Percentiles rank a stretch among this genome's conserved stretches.
Conservation (phyloP, 1,140 invertebrate species). For the Penaeus indicus region DNA sequence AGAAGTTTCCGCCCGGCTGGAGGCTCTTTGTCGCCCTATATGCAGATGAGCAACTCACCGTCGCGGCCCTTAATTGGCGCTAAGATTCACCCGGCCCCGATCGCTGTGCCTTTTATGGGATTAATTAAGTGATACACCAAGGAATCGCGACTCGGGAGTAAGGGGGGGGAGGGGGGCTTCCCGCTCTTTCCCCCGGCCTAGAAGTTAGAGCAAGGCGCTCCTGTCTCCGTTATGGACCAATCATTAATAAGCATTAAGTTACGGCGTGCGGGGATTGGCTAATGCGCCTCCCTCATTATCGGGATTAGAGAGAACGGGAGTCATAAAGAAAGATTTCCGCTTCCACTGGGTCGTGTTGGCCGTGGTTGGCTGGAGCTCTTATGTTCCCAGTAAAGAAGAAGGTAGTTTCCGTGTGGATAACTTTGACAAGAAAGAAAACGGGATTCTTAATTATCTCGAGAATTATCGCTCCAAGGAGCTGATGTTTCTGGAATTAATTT, state of each 20-base stretch:
- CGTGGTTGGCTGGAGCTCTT: conserved; percentile 39
- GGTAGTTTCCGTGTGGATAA: conserved; percentile 56
- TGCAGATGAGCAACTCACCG: too few relatives aligned
- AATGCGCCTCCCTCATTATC: conserved; percentile 61
- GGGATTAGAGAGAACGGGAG: conserved; percentile 57
- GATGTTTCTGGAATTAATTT: neutral
- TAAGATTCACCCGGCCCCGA: too few relatives aligned
- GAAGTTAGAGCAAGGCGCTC: too few relatives aligned
- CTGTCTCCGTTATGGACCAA: conserved; percentile 50
- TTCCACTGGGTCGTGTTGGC: conserved; percentile 29
- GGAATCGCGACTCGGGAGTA: too few relatives aligned
- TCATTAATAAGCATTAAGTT: conserved; percentile 62
- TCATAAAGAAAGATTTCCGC: conserved; percentile 60
- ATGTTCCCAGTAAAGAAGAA: conserved; percentile 49
- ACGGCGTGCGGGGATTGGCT: conserved; percentile 56
- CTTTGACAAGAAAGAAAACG: conserved; percentile 46
- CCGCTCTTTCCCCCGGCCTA: neutral
- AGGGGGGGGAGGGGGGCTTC: neutral
- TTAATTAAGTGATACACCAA: too few relatives aligned
- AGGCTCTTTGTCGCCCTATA: too few relatives aligned
- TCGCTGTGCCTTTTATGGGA: too few relatives aligned
- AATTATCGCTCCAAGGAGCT: neutral
- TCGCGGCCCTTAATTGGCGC: too few relatives aligned
- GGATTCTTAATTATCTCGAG: conserved; percentile 20
- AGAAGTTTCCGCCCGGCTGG: too few relatives aligned